Percentiles rank a stretch among this genome's conserved stretches.
These are phyloP conservation scores for Cephalopachus bancanus DNA, from an alignment of 2,797 vertebrate species.

Conservation along the genomic window DNA sequence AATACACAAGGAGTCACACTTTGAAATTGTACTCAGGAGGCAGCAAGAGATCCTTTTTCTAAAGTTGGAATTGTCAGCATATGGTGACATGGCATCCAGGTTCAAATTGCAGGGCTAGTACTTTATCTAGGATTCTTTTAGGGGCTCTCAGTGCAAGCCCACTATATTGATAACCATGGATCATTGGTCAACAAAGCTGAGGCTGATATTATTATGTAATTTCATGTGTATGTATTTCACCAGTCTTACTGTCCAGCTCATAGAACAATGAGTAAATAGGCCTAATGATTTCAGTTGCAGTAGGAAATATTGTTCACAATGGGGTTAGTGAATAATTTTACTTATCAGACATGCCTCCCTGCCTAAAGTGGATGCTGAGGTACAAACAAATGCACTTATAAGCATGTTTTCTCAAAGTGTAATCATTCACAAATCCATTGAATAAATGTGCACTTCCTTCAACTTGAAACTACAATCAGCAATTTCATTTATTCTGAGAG, in stretches of 20 bases:
- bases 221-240: not conserved
- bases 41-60: not conserved
- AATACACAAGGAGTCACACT: not conserved
- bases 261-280: not conserved
- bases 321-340: not conserved
- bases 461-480: not conserved
- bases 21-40: not conserved
- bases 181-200: not conserved
- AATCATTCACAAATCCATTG: not conserved
- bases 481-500: slow-evolving; percentile 39
- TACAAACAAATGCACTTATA: slow-evolving; percentile 10
- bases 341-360: not conserved
- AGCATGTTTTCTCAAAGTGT: slow-evolving; percentile 34
- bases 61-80: not conserved
- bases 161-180: not conserved
- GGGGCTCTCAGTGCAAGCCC: not conserved
- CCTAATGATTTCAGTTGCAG: not conserved
- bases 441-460: slow-evolving; percentile 9
- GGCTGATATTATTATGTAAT: not conserved
- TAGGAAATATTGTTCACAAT: not conserved
- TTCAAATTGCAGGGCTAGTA: not conserved
- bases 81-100: not conserved
- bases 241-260: not conserved
- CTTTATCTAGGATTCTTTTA: not conserved
- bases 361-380: not conserved